phyloP scores from a whole-genome alignment of 2,113 vertebrate genomes.

The Mugil cephalus region DNA sequence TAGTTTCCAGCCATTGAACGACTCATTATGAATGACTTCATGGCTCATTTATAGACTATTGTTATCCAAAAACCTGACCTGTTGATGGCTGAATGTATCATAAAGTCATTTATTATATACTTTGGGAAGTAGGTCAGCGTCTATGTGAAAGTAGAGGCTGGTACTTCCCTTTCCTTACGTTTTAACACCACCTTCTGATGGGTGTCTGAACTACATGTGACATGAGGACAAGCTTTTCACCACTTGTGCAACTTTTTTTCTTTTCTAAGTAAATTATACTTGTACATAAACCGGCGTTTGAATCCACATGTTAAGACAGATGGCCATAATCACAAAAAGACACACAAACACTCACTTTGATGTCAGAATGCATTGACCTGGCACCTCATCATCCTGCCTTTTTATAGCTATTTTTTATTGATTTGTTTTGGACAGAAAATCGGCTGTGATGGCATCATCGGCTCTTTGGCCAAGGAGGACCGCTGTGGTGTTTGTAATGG shows the following conservation, averaged over 20 bases:
- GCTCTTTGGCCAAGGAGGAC: conserved; percentile 94
- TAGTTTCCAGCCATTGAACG: background rate
- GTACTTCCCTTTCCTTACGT: background rate
- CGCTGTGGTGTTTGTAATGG: conserved; percentile 94
- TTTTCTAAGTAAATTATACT: background rate
- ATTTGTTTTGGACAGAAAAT: conserved; percentile 87
- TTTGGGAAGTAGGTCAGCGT: background rate
- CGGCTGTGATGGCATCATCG: conserved; percentile 95
- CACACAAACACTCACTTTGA: background rate
- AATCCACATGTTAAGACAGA: background rate
- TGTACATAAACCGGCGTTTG: background rate
- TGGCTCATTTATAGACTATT: background rate
- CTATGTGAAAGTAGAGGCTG: background rate
- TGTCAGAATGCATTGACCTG: background rate
- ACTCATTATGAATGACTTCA: background rate
- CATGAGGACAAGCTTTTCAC: background rate
- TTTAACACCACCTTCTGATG: conserved; percentile 12
- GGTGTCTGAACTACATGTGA: conserved; percentile 4
- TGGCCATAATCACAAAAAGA: background rate
- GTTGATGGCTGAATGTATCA: background rate
- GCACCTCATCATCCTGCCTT: background rate
- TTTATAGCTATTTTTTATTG: background rate
- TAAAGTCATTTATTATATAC: background rate
- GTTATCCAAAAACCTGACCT: background rate
- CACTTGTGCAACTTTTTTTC: too few relatives aligned